These are phyloP conservation scores for Cheiracanthium punctorium DNA, from an alignment of 2,888 invertebrate species.

Conservation along the genomic window DNA sequence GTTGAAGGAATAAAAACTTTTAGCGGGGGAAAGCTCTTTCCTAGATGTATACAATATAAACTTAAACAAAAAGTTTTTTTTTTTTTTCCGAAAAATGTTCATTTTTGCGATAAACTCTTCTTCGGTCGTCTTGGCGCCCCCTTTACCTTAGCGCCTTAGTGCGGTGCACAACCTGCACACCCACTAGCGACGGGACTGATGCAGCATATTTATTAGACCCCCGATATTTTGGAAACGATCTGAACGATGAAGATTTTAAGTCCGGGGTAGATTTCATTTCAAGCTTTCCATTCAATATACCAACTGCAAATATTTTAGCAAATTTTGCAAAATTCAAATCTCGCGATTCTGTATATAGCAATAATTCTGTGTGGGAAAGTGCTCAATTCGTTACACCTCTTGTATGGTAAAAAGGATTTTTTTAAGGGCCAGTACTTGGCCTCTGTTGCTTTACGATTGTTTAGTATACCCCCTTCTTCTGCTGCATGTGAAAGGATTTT, in stretches of 20 bases:
- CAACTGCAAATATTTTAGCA: background rate
- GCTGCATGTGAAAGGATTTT: background rate
- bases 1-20: too few relatives aligned
- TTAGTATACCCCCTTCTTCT: background rate
- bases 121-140: too few relatives aligned
- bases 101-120: too few relatives aligned
- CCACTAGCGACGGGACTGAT: too few relatives aligned
- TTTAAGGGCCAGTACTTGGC: background rate
- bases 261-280: background rate
- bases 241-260: background rate
- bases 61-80: too few relatives aligned
- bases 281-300: background rate
- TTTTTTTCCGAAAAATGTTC: too few relatives aligned
- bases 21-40: too few relatives aligned
- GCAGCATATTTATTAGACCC: background rate
- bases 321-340: background rate
- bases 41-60: too few relatives aligned
- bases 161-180: too few relatives aligned
- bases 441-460: background rate
- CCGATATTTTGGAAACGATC: background rate
- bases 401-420: background rate
- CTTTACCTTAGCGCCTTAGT: too few relatives aligned
- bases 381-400: background rate
- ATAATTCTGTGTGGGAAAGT: background rate
- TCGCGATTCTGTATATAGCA: background rate